phyloP scores from a whole-genome alignment of 2,888 invertebrate species.

The Ophioninae sp. region DNA sequence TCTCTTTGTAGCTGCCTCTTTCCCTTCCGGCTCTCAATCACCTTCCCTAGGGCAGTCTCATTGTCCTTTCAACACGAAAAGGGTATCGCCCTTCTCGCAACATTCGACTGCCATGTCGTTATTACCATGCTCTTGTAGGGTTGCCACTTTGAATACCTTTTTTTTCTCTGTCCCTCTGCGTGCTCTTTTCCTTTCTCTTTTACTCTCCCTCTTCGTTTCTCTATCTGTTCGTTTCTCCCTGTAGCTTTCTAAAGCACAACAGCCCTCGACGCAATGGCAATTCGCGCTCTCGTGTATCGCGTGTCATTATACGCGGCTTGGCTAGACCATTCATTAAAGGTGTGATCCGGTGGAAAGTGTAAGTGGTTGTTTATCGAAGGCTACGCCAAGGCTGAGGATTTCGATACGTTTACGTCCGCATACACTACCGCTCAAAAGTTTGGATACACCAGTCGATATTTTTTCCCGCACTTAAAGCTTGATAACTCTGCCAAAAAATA shows the following conservation, averaged over 20 bases:
- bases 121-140: constrained; percentile 44
- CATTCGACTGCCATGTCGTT: constrained; percentile 34
- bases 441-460: too few species aligned
- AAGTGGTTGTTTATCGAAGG: constrained; percentile 43
- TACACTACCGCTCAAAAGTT: too few species aligned
- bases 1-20: constrained; percentile 50
- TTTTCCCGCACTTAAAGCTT: too few species aligned
- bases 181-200: constrained; percentile 56
- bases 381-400: constrained; percentile 7
- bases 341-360: constrained; percentile 31
- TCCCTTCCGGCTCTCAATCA: constrained; percentile 10
- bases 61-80: constrained; percentile 39
- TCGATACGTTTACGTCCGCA: background rate
- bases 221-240: constrained; percentile 3
- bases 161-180: constrained; percentile 59
- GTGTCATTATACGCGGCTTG: constrained; percentile 24
- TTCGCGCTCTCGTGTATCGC: constrained; percentile 38
- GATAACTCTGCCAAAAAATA: too few species aligned
- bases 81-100: constrained; percentile 32
- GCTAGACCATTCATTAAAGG: constrained; percentile 61
- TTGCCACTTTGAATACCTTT: constrained; percentile 51
- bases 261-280: constrained; percentile 11
- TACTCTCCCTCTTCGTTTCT: background rate
- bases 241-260: constrained; percentile 26
- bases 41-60: constrained; percentile 41